Base-by-base conservation (phyloP, 2,797 vertebrate species). In the Smutsia gigantea region DNA sequence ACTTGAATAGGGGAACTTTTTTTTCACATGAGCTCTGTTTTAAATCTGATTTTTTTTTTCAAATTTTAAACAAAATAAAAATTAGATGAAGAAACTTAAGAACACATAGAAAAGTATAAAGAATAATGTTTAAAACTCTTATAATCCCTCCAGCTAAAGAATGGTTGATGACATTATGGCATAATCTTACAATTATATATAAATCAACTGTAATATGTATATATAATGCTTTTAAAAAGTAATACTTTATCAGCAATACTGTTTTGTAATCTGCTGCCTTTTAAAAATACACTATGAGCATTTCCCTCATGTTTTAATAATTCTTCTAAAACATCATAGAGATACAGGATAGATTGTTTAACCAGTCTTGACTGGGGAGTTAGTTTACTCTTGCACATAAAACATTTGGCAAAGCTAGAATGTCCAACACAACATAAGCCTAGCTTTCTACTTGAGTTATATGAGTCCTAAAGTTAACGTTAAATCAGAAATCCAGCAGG, bases 371-470 rank as follows among this genome's bases (percentile, higher is more conserved):
- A 86, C 23, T 49, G 29, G 8, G 34, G 18, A 74, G 13, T 42
- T 34, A 55, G 49, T 72, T 93, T 81, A 64, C 17, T 75, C 59
- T 94, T 91, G 29, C 59, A 87, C 49, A 90, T 96, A 84, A 95
- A 94, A 72, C 29, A 74, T 63, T 84, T 89, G 83, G 39, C 39
- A 37, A 90, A 91, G 15, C 53, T 21, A 42, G n/a, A 57, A n/a
- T 86, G 21, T 19, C 34, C 78, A 88, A 86, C 9, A 66, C 91
- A 95, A 93, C 39, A 86, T 37, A 93, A 90, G 17, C 7, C 49
- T 74, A 59, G 27, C 3, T 17, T 94, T 46, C 63, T 74, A 42
- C 53, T 39, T 34, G 74, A 86, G 49, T 12, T 78, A 51, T 21
- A 37, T 34, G 15, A 86, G 59, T 81, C 55, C 53, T 83, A 61